Conservation (phyloP, 1,140 invertebrate species). For the Eurytemora carolleeae region DNA sequence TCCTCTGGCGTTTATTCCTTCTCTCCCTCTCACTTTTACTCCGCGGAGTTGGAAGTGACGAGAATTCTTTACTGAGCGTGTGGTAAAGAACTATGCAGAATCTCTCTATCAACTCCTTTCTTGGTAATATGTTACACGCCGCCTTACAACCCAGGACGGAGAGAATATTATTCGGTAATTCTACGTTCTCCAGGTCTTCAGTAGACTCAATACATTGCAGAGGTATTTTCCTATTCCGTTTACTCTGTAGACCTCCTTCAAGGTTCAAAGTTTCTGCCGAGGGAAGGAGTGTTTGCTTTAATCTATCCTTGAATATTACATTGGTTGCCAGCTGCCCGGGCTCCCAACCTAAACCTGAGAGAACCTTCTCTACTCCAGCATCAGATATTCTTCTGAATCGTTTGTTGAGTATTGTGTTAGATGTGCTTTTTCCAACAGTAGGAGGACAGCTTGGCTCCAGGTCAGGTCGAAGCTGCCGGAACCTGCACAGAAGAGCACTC, state of each 20-base stretch:
- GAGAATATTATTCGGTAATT: background rate
- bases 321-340: background rate
- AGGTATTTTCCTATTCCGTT: background rate
- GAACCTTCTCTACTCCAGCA: background rate
- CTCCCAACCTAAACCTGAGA: background rate
- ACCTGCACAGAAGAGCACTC: background rate
- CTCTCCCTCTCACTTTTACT: background rate
- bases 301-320: background rate
- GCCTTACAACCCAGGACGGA: background rate
- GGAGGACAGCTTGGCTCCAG: background rate
- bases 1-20: background rate
- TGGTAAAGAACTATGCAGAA: background rate
- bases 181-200: background rate
- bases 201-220: background rate
- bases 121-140: background rate
- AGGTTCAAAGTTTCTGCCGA: background rate
- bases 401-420: background rate
- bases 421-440: background rate
- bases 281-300: background rate
- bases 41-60: background rate
- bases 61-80: background rate
- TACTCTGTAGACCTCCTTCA: background rate
- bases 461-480: background rate
- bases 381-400: background rate
- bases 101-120: background rate